Evolutionary conservation across 2,888 invertebrate genomes (phyloP), one percentile per base, ranked within the genome.

Genomic region (Orthosia cruda): DNA sequence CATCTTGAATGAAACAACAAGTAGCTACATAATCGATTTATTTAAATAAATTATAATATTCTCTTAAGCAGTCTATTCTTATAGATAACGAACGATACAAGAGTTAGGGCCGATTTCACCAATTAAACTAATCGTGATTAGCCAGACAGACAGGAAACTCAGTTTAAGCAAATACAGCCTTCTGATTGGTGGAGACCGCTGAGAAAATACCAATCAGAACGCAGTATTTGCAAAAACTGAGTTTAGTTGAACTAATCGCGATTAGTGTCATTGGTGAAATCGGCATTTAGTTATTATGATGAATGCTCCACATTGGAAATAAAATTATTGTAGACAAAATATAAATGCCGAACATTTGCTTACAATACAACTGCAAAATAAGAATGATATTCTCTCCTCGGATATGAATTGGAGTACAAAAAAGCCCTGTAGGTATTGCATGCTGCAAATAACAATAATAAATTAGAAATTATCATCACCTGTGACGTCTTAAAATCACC

Each of bases 1-100:
- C 5, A 32, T 32, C 40, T 40, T 9, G 40, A 40, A 50, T 74
- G 16, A 73, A 68, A 68, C 26, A 68, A 64, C 13, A 0, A 26
- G 49, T 80, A 86, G 88, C 86, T 90, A 89, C 87, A 90, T 92
- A 92, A 89, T 90, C 87, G 88, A 90, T 93, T 93, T 91, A 90
- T 90, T 83, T 85, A 88, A 93, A 93, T 93, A 93, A 92, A 93
- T 93, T 92, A 93, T 91, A 89, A 93, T 91, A 89, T 90, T 90
- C 81, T 89, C 87, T 87, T 91, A 93, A 92, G 93, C 93, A 92
- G 91, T 93, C 93, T 93, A 92, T 90, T 89, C 86, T 87, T 90
- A 87, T 58, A 85, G 77, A 88, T 88, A 88, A 83, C 80, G 71
- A 84, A 83, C 75, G 65, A 84, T 85, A 77, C 82, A 85, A 72